Evolutionary conservation across 2,113 vertebrate genomes (phyloP).

Genomic region (Hydropotes inermis): DNA sequence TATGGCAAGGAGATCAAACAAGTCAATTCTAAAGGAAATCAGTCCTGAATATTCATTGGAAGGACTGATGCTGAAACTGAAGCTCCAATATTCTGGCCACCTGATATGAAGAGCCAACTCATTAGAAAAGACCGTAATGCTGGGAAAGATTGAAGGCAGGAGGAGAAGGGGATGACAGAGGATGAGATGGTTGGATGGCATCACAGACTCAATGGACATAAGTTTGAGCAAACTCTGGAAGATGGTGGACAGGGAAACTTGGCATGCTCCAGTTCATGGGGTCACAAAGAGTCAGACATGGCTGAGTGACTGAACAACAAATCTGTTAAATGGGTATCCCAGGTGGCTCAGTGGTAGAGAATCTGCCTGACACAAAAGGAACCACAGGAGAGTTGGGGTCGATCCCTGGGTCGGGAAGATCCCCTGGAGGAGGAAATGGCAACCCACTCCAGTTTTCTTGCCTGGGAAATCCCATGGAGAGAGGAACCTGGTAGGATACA

Average conservation of each 20-base stretch:
- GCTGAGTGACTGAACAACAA: neutral
- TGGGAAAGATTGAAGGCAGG: neutral
- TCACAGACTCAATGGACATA: neutral
- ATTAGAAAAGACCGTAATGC: neutral
- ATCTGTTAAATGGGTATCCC: neutral
- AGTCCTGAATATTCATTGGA: neutral
- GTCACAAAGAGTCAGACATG: neutral
- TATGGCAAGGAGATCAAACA: neutral
- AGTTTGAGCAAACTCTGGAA: neutral
- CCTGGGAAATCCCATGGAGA: neutral
- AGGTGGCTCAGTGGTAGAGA: neutral
- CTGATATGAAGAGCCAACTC: neutral
- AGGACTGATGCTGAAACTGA: neutral
- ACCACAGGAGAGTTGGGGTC: neutral
- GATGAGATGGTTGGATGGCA: neutral
- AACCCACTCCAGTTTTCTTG: neutral
- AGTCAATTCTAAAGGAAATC: neutral
- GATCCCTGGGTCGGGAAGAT: neutral
- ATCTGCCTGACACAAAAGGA: neutral
- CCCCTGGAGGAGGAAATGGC: neutral
- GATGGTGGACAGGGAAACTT: neutral
- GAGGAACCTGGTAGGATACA: neutral
- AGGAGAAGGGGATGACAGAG: neutral
- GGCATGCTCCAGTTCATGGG: neutral
- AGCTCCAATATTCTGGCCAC: neutral